Percentiles rank a stretch among this genome's conserved stretches.
phyloP scores from a whole-genome alignment of 2,888 invertebrate species.

The Nasonia oneida region DNA sequence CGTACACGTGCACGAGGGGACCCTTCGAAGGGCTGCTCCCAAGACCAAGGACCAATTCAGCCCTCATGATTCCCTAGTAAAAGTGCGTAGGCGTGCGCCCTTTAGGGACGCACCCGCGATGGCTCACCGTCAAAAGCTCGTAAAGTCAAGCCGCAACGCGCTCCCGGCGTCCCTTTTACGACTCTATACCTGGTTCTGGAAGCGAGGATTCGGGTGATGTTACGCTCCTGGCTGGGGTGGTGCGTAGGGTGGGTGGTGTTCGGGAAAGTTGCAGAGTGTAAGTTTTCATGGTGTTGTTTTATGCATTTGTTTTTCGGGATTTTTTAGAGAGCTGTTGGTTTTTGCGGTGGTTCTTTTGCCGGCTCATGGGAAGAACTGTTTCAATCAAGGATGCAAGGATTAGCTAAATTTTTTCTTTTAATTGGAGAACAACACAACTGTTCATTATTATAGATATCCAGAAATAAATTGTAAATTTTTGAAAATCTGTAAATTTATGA shows the following conservation, averaged over 20 bases:
- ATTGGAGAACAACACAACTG: too few species aligned
- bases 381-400: too few species aligned
- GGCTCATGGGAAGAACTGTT: too few species aligned
- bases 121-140: slow-evolving; percentile 55
- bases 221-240: background rate
- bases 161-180: slow-evolving; percentile 28
- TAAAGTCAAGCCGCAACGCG: slow-evolving; percentile 39
- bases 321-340: background rate
- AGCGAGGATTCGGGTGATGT: background rate
- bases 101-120: slow-evolving; percentile 71
- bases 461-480: too few species aligned
- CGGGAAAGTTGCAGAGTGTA: background rate
- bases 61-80: slow-evolving; percentile 76
- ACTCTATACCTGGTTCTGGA: background rate
- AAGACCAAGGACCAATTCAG: slow-evolving; percentile 68
- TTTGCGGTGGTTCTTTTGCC: too few species aligned
- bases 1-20: slow-evolving; percentile 4
- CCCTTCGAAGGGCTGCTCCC: slow-evolving; percentile 67
- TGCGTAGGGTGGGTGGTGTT: background rate
- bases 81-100: slow-evolving; percentile 79
- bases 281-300: background rate
- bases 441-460: too few species aligned
- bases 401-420: too few species aligned
- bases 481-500: too few species aligned
- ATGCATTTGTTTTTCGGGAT: background rate